Conservation (phyloP, 2,888 invertebrate species). For the Ochropleura leucogaster region DNA sequence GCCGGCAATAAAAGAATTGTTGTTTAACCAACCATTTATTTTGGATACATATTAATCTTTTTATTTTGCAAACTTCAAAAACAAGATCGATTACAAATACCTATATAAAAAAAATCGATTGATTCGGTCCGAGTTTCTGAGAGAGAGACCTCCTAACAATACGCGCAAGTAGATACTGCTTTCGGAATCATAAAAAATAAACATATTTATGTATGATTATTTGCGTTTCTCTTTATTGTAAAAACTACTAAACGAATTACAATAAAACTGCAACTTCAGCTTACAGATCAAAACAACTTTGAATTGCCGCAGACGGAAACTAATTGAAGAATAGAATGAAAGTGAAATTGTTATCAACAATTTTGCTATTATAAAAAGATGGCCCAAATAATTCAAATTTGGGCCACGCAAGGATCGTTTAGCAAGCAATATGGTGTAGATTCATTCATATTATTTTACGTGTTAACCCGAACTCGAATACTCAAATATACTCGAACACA, state of each 20-base stretch:
- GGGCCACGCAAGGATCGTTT: neutral
- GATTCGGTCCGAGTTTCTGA: too few species aligned
- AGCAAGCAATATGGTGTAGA: neutral
- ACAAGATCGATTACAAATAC: too few species aligned
- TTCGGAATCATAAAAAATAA: too few species aligned
- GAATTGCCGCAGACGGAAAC: neutral
- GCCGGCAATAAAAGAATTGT: neutral
- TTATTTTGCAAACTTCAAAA: too few species aligned
- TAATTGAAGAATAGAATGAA: neutral
- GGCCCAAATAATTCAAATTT: too few species aligned
- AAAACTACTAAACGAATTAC: neutral
- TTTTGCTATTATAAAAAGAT: neutral
- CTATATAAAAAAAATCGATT: too few species aligned
- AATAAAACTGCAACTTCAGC: neutral
- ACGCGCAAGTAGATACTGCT: too few species aligned
- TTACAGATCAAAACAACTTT: neutral
- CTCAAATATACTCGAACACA: conserved; percentile 31
- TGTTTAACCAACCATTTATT: neutral
- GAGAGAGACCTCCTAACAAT: too few species aligned
- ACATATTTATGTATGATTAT: neutral
- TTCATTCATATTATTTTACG: conserved; percentile 4
- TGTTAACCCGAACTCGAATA: neutral
- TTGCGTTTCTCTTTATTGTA: neutral
- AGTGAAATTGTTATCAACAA: neutral
- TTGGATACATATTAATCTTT: too few species aligned